These are phyloP conservation scores for Cinara cedri DNA, from an alignment of 2,888 invertebrate genomes.

Conservation along the genomic window DNA sequence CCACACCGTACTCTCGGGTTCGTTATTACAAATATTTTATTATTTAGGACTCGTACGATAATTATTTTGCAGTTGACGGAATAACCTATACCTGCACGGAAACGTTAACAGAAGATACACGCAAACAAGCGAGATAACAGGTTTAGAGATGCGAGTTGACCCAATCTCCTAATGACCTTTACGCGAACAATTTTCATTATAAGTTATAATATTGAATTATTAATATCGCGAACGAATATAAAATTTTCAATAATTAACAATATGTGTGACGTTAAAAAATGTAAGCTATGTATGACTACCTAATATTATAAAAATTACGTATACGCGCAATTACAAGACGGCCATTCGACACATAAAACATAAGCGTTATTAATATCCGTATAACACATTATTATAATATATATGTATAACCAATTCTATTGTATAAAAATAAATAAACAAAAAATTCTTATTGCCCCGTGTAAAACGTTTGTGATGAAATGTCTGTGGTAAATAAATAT, in stretches of 20 bases:
- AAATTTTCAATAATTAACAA: not conserved
- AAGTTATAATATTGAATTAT: not conserved
- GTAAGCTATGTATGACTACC: too few relatives aligned
- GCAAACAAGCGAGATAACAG: conserved; percentile 7
- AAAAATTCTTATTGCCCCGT: too few relatives aligned
- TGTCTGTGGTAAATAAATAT: too few relatives aligned
- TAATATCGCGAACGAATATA: not conserved
- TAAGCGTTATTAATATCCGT: not conserved
- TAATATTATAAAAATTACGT: not conserved
- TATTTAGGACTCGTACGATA: not conserved
- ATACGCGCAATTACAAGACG: too few relatives aligned
- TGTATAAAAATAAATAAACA: too few relatives aligned
- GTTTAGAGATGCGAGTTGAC: conserved; percentile 48
- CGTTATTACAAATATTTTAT: not conserved
- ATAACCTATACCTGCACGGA: not conserved
- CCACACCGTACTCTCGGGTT: too few relatives aligned
- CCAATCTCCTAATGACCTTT: conserved; percentile 46
- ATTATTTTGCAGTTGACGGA: not conserved
- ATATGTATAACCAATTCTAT: too few relatives aligned
- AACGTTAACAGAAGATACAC: not conserved
- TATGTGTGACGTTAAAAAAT: not conserved
- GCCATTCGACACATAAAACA: not conserved
- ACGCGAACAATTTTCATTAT: not conserved
- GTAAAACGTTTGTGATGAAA: too few relatives aligned
- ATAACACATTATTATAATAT: too few relatives aligned